A percentile compares a stretch with the other conserved stretches of the same genome.
Conservation (phyloP, 2,888 invertebrate species). For the Pharmacophagus antenor region DNA sequence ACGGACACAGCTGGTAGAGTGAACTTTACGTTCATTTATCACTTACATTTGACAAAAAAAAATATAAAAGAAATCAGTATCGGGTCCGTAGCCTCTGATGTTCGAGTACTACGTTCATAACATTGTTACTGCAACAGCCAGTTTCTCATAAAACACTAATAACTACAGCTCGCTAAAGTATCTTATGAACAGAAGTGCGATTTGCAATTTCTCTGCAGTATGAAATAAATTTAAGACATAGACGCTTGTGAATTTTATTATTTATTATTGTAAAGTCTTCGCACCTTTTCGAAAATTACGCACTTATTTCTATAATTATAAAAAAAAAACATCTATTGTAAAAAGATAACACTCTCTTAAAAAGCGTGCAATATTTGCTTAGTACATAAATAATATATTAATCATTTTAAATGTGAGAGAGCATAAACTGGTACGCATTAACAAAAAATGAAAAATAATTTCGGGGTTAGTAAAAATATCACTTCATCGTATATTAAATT, state of each 20-base stretch:
- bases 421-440: too few relatives aligned
- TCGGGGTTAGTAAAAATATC: too few relatives aligned
- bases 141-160: conserved; percentile 27
- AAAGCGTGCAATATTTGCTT: too few relatives aligned
- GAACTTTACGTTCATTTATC: neutral
- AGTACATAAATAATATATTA: too few relatives aligned
- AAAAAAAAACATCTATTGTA: too few relatives aligned
- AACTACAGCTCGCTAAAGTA: conserved; percentile 26
- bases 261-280: neutral
- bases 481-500: too few relatives aligned
- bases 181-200: conserved; percentile 25
- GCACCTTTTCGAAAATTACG: neutral
- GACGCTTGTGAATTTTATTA: neutral
- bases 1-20: neutral
- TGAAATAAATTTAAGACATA: conserved; percentile 16
- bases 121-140: conserved; percentile 11
- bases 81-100: conserved; percentile 10
- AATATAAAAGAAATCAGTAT: neutral
- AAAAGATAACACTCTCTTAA: too few relatives aligned
- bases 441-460: too few relatives aligned
- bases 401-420: too few relatives aligned
- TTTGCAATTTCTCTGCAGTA: conserved; percentile 18
- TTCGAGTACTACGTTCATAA: conserved; percentile 17
- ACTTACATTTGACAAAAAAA: neutral
- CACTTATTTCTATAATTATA: neutral